A percentile compares a stretch with the other conserved stretches of the same genome.
Evolutionary conservation across 37 sponge, comb jelly and placozoan species (phyloP).

Genomic region (Aphrocallistes beatrix): DNA sequence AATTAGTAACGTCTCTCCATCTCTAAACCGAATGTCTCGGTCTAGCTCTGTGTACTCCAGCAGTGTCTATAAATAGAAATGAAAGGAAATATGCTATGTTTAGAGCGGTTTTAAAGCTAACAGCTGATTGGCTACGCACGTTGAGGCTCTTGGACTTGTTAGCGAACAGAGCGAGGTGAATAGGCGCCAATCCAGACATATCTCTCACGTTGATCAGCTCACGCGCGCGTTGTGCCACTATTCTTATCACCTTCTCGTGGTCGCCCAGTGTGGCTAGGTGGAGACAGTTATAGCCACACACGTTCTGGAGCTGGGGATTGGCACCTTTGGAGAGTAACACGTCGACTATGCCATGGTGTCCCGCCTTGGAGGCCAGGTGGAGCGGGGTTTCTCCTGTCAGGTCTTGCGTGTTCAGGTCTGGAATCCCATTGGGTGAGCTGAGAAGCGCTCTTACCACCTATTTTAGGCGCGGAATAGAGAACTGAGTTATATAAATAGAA

Average conservation of each 20-base stretch:
- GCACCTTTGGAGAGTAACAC: not conserved
- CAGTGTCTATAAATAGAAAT: not conserved
- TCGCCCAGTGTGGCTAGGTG: not conserved
- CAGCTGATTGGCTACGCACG: not conserved
- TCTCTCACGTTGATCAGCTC: not conserved
- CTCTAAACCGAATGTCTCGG: not conserved
- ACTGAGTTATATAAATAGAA: too few species aligned
- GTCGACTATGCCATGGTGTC: conserved; percentile 11
- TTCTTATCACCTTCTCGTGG: not conserved
- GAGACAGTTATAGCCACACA: not conserved
- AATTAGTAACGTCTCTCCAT: not conserved
- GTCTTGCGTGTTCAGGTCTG: not conserved
- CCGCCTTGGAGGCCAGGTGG: not conserved
- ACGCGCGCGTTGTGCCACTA: not conserved
- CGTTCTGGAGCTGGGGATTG: not conserved
- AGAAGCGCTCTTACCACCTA: not conserved
- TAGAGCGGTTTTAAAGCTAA: not conserved
- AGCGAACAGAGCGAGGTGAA: not conserved
- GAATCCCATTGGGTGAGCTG: not conserved
- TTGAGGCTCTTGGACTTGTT: not conserved
- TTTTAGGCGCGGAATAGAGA: too few species aligned
- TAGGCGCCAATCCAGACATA: not conserved
- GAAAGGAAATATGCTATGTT: not conserved
- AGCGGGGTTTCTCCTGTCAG: not conserved
- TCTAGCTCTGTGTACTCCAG: not conserved